These are phyloP conservation scores for Pionites leucogaster DNA, from an alignment of 2,113 vertebrate genomes.

Conservation along the genomic window DNA sequence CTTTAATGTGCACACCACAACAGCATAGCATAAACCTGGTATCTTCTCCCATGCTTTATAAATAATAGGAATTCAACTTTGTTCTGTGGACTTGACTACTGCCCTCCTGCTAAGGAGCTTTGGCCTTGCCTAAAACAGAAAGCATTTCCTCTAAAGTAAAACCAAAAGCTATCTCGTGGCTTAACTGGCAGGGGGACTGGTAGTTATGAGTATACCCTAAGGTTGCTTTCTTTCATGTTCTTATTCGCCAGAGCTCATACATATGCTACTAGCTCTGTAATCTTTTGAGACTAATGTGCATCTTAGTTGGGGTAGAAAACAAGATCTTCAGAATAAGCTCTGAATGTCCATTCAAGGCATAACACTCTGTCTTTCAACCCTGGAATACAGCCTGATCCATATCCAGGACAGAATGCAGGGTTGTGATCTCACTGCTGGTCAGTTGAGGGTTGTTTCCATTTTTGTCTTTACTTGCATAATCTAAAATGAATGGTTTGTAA, in stretches of 20 bases:
- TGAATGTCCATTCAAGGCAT: neutral
- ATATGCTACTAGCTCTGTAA: neutral
- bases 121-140: constrained; percentile 28
- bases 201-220: constrained; percentile 28
- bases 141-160: constrained; percentile 10
- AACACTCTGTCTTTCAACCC: neutral
- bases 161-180: constrained; percentile 51
- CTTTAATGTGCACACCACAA: neutral
- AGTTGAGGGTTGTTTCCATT: accelerated
- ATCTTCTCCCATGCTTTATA: neutral
- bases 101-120: constrained; percentile 35
- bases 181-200: constrained; percentile 32
- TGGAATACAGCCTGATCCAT: neutral
- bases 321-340: neutral
- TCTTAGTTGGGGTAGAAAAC: neutral
- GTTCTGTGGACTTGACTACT: neutral
- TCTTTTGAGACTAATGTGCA: neutral
- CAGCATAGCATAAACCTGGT: neutral
- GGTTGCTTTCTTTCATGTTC: neutral
- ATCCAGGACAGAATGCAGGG: neutral
- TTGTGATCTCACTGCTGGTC: neutral
- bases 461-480: neutral
- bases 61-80: neutral
- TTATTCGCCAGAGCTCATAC: neutral
- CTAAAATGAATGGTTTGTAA: neutral